These are phyloP conservation scores for Euglossa dilemma DNA, from an alignment of 1,140 invertebrate genomes.

Conservation along the genomic window DNA sequence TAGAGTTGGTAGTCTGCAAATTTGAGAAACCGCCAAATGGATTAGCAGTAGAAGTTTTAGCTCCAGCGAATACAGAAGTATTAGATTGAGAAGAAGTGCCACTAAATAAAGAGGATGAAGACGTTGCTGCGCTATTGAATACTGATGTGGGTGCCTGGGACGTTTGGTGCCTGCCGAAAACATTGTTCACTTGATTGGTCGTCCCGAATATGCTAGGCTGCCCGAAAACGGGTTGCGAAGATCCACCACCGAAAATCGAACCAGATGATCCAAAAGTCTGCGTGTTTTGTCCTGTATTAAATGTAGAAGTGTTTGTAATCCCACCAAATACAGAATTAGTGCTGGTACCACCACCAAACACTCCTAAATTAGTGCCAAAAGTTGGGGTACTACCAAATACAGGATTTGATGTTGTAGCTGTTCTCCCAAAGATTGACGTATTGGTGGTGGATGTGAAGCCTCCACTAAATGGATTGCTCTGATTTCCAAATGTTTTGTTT, in stretches of 20 bases:
- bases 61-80: conserved; percentile 50
- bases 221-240: conserved; percentile 69
- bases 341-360: conserved; percentile 49
- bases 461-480: conserved; percentile 62
- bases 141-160: conserved; percentile 31
- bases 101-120: conserved; percentile 64
- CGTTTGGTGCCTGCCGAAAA: conserved; percentile 68
- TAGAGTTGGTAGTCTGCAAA: conserved; percentile 53
- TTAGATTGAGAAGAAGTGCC: conserved; percentile 52
- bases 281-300: conserved; percentile 60
- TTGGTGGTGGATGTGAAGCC: conserved; percentile 54
- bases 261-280: conserved; percentile 56
- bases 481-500: conserved; percentile 57
- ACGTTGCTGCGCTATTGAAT: conserved; percentile 47
- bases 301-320: conserved; percentile 56
- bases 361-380: conserved; percentile 65
- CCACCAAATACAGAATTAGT: conserved; percentile 69
- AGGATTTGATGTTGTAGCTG: conserved; percentile 64
- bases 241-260: conserved; percentile 69
- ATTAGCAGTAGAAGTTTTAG: conserved; percentile 47
- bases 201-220: conserved; percentile 67
- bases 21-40: conserved; percentile 50
- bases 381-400: conserved; percentile 65
- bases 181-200: conserved; percentile 54
- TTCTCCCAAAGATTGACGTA: conserved; percentile 65